Evolutionary conservation across 2,888 invertebrate species (phyloP).

Genomic region (Brenthis daphne): DNA sequence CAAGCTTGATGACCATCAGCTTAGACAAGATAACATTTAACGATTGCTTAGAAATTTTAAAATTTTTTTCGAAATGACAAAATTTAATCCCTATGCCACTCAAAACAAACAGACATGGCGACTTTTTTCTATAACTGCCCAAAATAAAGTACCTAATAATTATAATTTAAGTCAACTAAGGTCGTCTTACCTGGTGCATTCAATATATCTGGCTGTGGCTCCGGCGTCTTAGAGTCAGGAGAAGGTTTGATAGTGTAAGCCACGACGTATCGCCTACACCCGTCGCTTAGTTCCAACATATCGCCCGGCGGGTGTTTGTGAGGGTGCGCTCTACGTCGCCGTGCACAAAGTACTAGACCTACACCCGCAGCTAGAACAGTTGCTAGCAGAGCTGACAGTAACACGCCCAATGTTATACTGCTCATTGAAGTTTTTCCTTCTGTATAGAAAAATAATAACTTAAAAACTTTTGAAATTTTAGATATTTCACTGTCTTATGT

Average conservation of each 20-base stretch:
- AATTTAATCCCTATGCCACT: too few relatives aligned
- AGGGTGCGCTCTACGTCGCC: slow-evolving; percentile 61
- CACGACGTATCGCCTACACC: slow-evolving; percentile 91
- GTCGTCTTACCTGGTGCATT: slow-evolving; percentile 85
- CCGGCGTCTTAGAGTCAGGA: slow-evolving; percentile 79
- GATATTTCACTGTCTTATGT: too few relatives aligned
- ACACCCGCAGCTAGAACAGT: slow-evolving; percentile 66
- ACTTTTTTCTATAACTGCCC: too few relatives aligned
- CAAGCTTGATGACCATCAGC: too few relatives aligned
- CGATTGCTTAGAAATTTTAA: too few relatives aligned
- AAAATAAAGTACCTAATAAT: too few relatives aligned
- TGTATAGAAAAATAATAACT: slow-evolving; percentile 52
- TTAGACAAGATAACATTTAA: too few relatives aligned
- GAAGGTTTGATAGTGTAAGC: slow-evolving; percentile 91
- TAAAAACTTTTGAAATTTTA: too few relatives aligned
- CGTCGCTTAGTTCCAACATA: slow-evolving; percentile 87
- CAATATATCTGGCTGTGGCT: slow-evolving; percentile 89
- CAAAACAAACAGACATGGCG: too few relatives aligned
- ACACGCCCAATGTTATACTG: slow-evolving; percentile 87
- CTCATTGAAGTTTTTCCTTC: slow-evolving; percentile 87
- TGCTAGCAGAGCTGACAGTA: slow-evolving; percentile 67
- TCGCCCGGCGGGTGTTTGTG: slow-evolving; percentile 75
- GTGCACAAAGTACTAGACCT: slow-evolving; percentile 61
- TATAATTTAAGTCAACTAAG: too few relatives aligned
- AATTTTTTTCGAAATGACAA: too few relatives aligned